Base-by-base conservation (phyloP, 2,797 vertebrate species). In the Urophycis tenuis region DNA sequence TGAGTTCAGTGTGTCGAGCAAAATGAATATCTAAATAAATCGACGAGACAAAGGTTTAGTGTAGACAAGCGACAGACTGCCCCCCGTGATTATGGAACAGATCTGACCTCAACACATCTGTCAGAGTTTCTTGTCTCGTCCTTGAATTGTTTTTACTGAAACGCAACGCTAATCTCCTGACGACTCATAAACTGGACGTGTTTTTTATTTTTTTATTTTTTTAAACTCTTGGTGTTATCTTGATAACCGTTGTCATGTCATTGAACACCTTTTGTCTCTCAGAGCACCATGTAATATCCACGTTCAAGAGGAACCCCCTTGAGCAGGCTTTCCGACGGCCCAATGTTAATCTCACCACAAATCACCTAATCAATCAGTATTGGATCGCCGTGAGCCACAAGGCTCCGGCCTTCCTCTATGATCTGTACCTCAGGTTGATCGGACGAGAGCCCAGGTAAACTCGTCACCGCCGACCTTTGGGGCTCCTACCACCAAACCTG, bases 261-360 rank as follows among this genome's bases (percentile, higher is more conserved):
- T 89, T 91, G 80, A 91, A 94, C 86, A 90, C 92, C 94, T 96
- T 97, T 88, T 99, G 92, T 98, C 94, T 95, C 95, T 93, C 94
- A 99, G 98, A 99, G 92, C 96, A 98, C 95, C 97, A 99, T 97
- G 98, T 99, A 94, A 99, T 96, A 95, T 99, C 97, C 89, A 98
- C 96, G 93, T 99, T 99, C 98, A 99, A 99, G 98, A 98, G 98
- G 97, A 99, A 99, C 91, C 98, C 98, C 92, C 98, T 99, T 92
- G 98, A 99, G 91, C 98, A 99, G 95, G 97, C 97, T 90, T 95
- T 99, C 95, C 96, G 98, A 89, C 95, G 97, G 94, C 98, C 98
- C 94, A 97, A 99, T 97, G 97, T 99, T 92, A 99, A 99, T 96
- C 96, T 99, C 94, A 99, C 96, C 94, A 95, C 97, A 94, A 97